These are phyloP conservation scores for Cremastinae sp. DNA, from an alignment of 2,888 invertebrate species.

Conservation along the genomic window DNA sequence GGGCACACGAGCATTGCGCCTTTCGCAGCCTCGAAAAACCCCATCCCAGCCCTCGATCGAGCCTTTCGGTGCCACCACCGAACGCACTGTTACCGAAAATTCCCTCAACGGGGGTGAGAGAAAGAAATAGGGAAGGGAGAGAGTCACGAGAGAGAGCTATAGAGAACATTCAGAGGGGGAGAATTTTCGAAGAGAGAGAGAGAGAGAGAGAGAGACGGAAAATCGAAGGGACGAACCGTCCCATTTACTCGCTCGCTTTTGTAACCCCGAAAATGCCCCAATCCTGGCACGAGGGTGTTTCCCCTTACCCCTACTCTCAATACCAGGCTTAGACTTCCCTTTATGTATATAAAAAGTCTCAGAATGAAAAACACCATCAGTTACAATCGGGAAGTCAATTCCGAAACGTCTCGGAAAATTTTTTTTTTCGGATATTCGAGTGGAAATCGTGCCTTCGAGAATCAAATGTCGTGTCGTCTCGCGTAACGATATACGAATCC, in stretches of 20 bases:
- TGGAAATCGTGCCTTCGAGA: background rate
- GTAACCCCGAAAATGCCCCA: constrained; percentile 68
- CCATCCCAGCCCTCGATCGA: constrained; percentile 61
- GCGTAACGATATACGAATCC: too few species aligned
- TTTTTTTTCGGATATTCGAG: background rate
- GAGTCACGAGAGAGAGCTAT: background rate
- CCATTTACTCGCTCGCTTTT: too few species aligned
- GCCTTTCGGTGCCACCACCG: constrained; percentile 44
- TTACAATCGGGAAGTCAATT: constrained; percentile 39
- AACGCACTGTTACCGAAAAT: constrained; percentile 12
- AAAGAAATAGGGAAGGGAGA: background rate
- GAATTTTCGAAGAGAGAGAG: background rate
- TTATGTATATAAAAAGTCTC: constrained; percentile 35
- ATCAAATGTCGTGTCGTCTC: background rate
- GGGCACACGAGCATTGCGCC: constrained; percentile 48
- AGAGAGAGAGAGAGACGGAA: constrained; percentile 30
- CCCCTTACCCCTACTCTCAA: constrained; percentile 51
- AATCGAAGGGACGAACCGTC: constrained; percentile 42
- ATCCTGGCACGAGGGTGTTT: constrained; percentile 69
- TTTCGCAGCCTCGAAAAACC: constrained; percentile 61
- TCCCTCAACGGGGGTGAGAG: background rate
- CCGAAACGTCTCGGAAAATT: constrained; percentile 8
- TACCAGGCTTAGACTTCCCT: constrained; percentile 21
- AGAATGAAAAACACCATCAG: constrained; percentile 28
- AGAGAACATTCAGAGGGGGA: too few species aligned